Base-by-base conservation (phyloP, 2,113 vertebrate species). In the Pituophis catenifer region DNA sequence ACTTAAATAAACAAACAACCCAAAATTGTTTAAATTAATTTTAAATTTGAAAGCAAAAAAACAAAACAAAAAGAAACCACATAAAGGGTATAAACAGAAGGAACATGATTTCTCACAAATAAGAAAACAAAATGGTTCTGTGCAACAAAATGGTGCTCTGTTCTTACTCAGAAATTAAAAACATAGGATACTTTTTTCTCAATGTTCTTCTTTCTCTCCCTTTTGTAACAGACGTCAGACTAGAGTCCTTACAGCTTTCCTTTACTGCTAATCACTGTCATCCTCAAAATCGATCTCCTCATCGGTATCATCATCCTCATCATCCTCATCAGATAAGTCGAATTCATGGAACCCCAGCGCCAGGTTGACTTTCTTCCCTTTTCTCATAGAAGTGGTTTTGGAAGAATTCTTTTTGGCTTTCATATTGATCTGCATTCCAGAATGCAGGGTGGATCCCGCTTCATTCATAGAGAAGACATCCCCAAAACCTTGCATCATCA, bases 281-380 rank as follows among this genome's bases (percentile, higher is more conserved):
- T 98, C 97, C 95, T 97, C 95, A 95, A 96, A 96, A 93, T 98
- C 97, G 95, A 97, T 97, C 96, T 97, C 97, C 92, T 97, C 93
- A 95, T 96, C 97, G 44, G 94, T 97, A 96, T 96, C 97, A 8
- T 81, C 70, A 94, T 98, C 98, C 94, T 98, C 98, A 93, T 98
- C 98, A 95, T 98, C 98, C 94, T 98, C 98, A 94, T 98, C 98
- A 93, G 98, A 98, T 97, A 98, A 98, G 96, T 97, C 96, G 97
- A 98, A 98, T 96, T 97, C 97, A 97, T 97, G 98, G 98, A 99
- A 98, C 98, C 97, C 98, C 97, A 99, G 93, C 95, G 98, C 98
- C 98, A 99, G 98, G 98, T 99, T 98, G 98, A 99, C 98, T 97
- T 98, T 99, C 98, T 98, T 98, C 91, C 99, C 99, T 97, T 98